Evolutionary conservation across 2,888 invertebrate species (phyloP).

Genomic region (Cistogaster globosa): DNA sequence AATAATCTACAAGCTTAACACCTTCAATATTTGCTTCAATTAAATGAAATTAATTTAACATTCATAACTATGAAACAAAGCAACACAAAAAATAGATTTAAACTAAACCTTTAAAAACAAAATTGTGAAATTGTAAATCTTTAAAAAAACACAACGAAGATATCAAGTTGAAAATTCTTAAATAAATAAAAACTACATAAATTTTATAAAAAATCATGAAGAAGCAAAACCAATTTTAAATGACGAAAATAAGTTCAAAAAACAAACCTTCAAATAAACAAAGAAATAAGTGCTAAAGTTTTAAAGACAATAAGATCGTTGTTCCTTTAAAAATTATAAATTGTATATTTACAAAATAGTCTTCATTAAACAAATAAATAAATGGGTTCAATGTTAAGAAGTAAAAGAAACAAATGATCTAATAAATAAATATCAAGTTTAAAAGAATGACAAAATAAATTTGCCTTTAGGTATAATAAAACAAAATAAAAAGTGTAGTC

Average conservation of each 20-base stretch:
- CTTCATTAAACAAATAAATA: constrained; percentile 38
- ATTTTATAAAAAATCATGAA: constrained; percentile 54
- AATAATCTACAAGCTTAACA: constrained; percentile 43
- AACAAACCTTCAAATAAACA: constrained; percentile 35
- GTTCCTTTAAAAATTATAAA: constrained; percentile 60
- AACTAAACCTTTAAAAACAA: constrained; percentile 12
- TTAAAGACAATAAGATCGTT: constrained; percentile 5
- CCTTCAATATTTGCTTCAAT: constrained; percentile 53
- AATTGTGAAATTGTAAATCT: constrained; percentile 54
- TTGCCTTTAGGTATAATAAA: constrained; percentile 26
- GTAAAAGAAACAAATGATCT: constrained; percentile 37
- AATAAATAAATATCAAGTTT: constrained; percentile 4
- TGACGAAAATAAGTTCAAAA: too few species aligned
- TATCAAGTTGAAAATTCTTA: constrained; percentile 62
- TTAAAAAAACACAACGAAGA: constrained; percentile 22
- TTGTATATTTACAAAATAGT: constrained; percentile 43
- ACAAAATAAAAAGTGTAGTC: constrained; percentile 32
- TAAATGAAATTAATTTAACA: constrained; percentile 52
- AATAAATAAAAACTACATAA: constrained; percentile 48
- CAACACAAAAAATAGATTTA: constrained; percentile 20
- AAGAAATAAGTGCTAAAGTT: constrained; percentile 4
- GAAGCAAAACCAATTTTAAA: too few species aligned
- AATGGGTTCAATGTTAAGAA: constrained; percentile 41
- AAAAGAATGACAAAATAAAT: constrained; percentile 37
- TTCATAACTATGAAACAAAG: constrained; percentile 41